A percentile compares a stretch with the other conserved stretches of the same genome.
Evolutionary conservation across 2,797 vertebrate species (phyloP).

Genomic region (Liparis tanakae): DNA sequence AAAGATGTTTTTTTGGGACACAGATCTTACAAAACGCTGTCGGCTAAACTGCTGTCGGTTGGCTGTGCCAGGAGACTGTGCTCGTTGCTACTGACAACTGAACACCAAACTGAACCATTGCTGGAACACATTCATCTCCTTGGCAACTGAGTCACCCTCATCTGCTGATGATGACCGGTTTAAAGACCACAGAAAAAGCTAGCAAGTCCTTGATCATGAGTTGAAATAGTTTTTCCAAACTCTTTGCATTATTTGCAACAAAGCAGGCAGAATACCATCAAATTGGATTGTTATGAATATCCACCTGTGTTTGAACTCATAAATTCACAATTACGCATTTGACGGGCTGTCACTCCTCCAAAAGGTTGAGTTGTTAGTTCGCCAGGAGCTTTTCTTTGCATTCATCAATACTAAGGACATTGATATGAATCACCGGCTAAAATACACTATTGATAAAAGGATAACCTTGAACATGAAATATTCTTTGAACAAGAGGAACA

Average conservation of each 20-base stretch:
- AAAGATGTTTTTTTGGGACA: neutral
- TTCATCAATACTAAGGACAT: neutral
- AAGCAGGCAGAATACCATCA: neutral
- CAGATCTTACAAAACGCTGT: neutral
- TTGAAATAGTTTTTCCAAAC: neutral
- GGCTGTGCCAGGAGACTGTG: neutral
- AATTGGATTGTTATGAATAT: neutral
- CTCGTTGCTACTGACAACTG: neutral
- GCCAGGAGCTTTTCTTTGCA: neutral
- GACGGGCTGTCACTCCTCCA: neutral
- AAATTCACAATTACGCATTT: neutral
- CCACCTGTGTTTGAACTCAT: neutral
- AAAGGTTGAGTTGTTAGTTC: neutral
- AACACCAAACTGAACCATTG: neutral
- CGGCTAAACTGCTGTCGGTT: neutral
- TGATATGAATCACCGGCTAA: neutral
- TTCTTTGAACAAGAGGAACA: neutral
- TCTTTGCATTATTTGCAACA: neutral
- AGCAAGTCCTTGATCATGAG: neutral
- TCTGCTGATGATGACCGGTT: neutral
- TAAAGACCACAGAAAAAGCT: neutral
- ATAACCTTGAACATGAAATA: neutral
- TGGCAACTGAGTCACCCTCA: conserved; percentile 2
- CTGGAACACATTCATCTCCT: conserved; percentile 1
- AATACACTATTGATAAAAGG: neutral